Base-by-base conservation (phyloP, 2,888 invertebrate species). In the Byasa hedistus region DNA sequence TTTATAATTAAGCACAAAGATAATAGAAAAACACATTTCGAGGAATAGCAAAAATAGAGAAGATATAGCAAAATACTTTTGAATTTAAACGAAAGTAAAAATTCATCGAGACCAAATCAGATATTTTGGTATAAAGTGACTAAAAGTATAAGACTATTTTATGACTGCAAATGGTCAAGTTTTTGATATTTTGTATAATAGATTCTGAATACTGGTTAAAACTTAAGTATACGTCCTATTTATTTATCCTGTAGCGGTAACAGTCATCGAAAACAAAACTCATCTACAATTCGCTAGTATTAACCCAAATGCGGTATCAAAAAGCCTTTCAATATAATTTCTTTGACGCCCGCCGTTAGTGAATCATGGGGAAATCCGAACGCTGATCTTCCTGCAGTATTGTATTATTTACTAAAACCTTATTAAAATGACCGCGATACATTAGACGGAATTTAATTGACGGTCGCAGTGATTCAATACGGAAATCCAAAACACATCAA, bases 311-410 rank as follows among this genome's bases (percentile, higher is more conserved):
- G 63, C 48, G 56, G 58, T 62, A 66, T 57, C 62, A 15, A 48
- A 66, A 66, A 66, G 57, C 27, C 66, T 66, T 70, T 70, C 65
- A 65, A 54, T 51, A 64, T 69, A 69, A 69, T 62, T 61, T 61
- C 44, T 58, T 64, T 68, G 69, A 69, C 69, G 70, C 36, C 54
- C 21, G 36, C n/a, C 61, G 24, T n/a, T 48, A 23, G 19, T 70
- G 68, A 69, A 54, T 70, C 67, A 70, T 52, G 65, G 70, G 69
- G 64, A 67, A 70, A 64, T 56, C 69, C 67, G 23, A 17, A 36
- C 48, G 8, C 39, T 21, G 57, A 63, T 32, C 63, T 59, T 59
- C 59, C 32, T 66, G 55, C 23, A 56, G 44, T 27, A 57, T 51
- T 51, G 60, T n/a, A n/a, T 27, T 54, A 61, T 27, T 58, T 5